Evolutionary conservation across 2,888 invertebrate genomes (phyloP).

Genomic region (Sesamia inferens): DNA sequence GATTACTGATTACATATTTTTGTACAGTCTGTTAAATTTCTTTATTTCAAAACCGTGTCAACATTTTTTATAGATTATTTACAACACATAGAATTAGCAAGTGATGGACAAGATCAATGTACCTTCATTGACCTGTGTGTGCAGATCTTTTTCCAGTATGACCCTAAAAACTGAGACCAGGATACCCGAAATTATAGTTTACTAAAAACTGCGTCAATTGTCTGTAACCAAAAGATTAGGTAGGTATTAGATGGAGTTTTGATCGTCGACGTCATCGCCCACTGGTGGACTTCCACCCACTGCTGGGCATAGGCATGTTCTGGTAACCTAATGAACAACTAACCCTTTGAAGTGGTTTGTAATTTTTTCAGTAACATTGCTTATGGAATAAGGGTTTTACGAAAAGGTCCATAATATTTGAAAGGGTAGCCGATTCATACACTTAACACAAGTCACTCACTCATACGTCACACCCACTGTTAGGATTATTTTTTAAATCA

Average conservation of each 20-base stretch:
- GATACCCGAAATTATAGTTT: neutral
- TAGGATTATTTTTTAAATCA: neutral
- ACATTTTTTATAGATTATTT: neutral
- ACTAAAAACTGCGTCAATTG: slow-evolving; percentile 9
- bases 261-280: neutral
- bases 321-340: neutral
- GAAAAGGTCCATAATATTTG: neutral
- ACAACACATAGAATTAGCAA: neutral
- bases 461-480: neutral
- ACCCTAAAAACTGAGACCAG: no score
- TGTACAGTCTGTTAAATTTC: neutral
- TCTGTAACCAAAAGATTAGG: slow-evolving; percentile 22
- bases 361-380: neutral
- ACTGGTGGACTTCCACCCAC: neutral
- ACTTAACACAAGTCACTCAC: neutral
- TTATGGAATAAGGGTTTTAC: no score
- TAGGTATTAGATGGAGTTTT: neutral
- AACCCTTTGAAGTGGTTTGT: neutral
- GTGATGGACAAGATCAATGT: neutral
- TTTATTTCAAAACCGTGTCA: neutral
- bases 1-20: no score
- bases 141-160: neutral
- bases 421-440: neutral
- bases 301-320: neutral
- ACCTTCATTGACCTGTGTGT: neutral